phyloP scores from a whole-genome alignment of 2,113 vertebrate species.

The Alces alces region DNA sequence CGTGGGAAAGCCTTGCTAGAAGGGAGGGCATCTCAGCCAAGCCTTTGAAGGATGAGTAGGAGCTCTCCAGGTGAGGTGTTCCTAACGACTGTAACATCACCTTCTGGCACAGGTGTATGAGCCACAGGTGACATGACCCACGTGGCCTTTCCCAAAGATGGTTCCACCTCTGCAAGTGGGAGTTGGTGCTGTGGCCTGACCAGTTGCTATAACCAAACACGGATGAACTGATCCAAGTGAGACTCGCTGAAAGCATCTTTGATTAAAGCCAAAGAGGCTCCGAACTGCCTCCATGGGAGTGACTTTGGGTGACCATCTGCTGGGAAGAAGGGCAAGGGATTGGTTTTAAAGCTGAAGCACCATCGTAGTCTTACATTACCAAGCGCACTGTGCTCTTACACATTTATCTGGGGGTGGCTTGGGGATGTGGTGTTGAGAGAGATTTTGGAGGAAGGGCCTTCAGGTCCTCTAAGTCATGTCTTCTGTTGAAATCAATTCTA shows the following conservation, averaged over 20 bases:
- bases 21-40: background rate
- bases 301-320: accelerated
- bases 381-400: accelerated
- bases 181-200: background rate
- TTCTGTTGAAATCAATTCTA: background rate
- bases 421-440: accelerated
- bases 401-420: background rate
- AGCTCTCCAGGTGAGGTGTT: background rate
- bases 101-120: background rate
- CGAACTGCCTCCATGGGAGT: accelerated
- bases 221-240: background rate
- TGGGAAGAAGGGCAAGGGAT: background rate
- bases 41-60: background rate
- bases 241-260: background rate
- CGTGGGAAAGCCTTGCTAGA: background rate
- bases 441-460: accelerated
- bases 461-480: background rate
- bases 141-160: background rate
- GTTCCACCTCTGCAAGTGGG: accelerated
- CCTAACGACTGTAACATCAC: accelerated
- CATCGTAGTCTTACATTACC: accelerated
- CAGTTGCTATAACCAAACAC: accelerated
- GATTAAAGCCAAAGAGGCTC: background rate
- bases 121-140: accelerated
- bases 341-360: no score